These are phyloP conservation scores for Rhabdomys dilectus DNA, from an alignment of 2,113 vertebrate genomes.

Conservation along the genomic window DNA sequence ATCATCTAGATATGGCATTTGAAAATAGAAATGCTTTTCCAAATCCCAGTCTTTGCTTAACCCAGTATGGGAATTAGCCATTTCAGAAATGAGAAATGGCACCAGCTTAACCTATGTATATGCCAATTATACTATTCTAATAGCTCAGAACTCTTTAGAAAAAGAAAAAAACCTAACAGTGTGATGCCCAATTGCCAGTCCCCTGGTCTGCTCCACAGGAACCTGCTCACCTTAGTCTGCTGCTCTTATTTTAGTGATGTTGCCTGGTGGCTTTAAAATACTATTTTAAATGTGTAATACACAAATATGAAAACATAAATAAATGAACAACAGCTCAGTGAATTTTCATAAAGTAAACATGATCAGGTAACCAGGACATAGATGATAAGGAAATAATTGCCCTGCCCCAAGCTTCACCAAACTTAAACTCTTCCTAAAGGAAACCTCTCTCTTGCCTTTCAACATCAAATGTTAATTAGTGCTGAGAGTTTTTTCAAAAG, in stretches of 20 bases:
- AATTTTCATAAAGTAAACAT: conserved; percentile 39
- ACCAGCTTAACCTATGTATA: conserved; percentile 29
- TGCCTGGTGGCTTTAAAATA: not conserved
- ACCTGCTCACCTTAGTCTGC: not conserved
- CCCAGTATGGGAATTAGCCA: conserved; percentile 37
- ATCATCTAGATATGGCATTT: conserved; percentile 5
- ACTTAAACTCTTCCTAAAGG: not conserved
- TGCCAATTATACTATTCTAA: conserved; percentile 36
- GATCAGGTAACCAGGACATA: not conserved
- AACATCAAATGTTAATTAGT: conserved; percentile 27
- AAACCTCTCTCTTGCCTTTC: conserved; percentile 35
- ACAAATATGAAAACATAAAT: not conserved
- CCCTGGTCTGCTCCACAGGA: not conserved
- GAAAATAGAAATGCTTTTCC: conserved; percentile 55
- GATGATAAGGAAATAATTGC: not conserved
- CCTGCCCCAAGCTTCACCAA: not conserved
- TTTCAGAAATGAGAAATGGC: conserved; percentile 49
- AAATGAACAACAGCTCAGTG: not conserved
- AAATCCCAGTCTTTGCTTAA: conserved; percentile 12
- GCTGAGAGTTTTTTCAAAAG: conserved; percentile 16
- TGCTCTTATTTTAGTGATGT: conserved; percentile 33
- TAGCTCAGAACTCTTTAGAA: conserved; percentile 4
- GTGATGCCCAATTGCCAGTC: not conserved
- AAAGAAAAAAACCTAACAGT: not conserved
- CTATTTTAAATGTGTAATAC: not conserved